These are phyloP conservation scores for Xylota segnis DNA, from an alignment of 2,888 invertebrate genomes.

Conservation along the genomic window DNA sequence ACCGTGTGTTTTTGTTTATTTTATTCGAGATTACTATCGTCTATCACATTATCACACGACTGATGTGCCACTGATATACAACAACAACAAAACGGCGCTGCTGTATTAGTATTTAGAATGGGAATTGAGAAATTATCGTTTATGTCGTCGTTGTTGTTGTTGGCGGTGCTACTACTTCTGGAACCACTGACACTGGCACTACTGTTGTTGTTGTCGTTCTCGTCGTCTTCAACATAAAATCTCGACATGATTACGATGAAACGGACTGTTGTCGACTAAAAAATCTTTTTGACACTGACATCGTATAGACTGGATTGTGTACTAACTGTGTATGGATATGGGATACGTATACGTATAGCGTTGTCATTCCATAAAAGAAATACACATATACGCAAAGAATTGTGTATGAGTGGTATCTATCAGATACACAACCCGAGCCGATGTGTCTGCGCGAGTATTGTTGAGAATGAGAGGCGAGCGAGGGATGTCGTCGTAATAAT, in stretches of 20 bases:
- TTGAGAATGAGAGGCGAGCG: conserved; percentile 31
- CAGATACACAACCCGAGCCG: conserved; percentile 4
- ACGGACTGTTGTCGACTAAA: conserved; percentile 84
- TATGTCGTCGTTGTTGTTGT: conserved; percentile 43
- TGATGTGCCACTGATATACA: conserved; percentile 26
- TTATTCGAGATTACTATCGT: conserved; percentile 11
- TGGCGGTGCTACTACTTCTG: conserved; percentile 41
- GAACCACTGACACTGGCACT: conserved; percentile 67
- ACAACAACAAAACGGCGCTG: conserved; percentile 33
- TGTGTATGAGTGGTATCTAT: conserved; percentile 20
- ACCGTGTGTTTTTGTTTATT: conserved; percentile 39
- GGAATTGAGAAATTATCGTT: conserved; percentile 51
- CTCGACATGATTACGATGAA: conserved; percentile 83
- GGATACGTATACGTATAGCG: conserved; percentile 42
- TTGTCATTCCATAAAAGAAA: conserved; percentile 52
- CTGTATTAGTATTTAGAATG: conserved; percentile 42
- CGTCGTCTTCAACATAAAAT: conserved; percentile 75
- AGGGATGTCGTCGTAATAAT: conserved; percentile 55
- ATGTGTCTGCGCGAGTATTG: conserved; percentile 19
- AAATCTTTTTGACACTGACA: conserved; percentile 85
- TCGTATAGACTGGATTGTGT: conserved; percentile 80
- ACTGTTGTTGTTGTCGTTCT: conserved; percentile 68
- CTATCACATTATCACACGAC: conserved; percentile 47
- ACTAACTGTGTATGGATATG: conserved; percentile 42
- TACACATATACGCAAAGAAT: background rate